Conservation (phyloP, 2,113 vertebrate genomes). For the Zingel zingel region DNA sequence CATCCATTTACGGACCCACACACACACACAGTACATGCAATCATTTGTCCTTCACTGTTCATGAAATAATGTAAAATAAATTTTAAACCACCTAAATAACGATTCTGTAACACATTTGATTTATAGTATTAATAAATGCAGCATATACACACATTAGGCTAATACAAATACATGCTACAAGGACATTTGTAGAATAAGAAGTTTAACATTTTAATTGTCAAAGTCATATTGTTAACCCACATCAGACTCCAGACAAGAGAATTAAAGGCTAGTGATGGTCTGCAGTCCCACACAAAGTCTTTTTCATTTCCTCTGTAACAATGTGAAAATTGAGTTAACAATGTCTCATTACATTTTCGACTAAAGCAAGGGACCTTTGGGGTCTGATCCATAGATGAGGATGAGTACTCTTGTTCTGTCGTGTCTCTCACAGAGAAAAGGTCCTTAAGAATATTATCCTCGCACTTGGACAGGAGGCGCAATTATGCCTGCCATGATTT, state of each 20-base stretch:
- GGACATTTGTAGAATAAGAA: slow-evolving; percentile 17
- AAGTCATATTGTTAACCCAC: slow-evolving; percentile 53
- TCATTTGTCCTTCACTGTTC: slow-evolving; percentile 14
- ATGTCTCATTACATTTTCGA: slow-evolving; percentile 81
- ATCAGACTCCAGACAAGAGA: slow-evolving; percentile 44
- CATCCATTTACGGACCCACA: slow-evolving; percentile 1
- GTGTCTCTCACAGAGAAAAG: slow-evolving; percentile 80
- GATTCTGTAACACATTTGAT: not conserved
- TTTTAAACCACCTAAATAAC: not conserved
- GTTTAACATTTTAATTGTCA: slow-evolving; percentile 57
- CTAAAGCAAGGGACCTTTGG: slow-evolving; percentile 80
- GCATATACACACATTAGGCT: too few relatives aligned
- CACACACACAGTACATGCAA: not conserved
- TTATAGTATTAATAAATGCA: not conserved
- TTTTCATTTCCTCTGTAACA: slow-evolving; percentile 74
- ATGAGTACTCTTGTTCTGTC: slow-evolving; percentile 83
- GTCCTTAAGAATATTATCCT: slow-evolving; percentile 85
- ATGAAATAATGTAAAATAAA: not conserved
- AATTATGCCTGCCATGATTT: slow-evolving; percentile 84
- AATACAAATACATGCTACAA: not conserved
- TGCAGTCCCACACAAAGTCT: slow-evolving; percentile 46
- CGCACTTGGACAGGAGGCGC: slow-evolving; percentile 82
- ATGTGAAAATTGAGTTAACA: slow-evolving; percentile 82
- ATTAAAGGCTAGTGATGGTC: slow-evolving; percentile 61
- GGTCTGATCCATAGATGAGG: slow-evolving; percentile 76